Evolutionary conservation across 2,888 invertebrate species (phyloP), one percentile per base, ranked within the genome.

Genomic region (Chelonus formosanus): DNA sequence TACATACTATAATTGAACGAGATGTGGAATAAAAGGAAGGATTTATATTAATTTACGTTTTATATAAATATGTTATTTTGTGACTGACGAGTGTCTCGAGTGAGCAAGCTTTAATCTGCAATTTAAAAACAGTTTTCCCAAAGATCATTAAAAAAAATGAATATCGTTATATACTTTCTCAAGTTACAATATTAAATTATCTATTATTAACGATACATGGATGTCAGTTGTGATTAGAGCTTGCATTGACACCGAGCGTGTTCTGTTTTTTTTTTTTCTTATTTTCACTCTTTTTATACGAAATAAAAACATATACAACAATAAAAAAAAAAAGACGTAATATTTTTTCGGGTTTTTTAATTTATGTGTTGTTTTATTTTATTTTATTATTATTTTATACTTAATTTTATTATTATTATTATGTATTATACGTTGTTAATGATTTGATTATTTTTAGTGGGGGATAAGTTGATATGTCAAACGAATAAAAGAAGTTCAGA

Each of bases 11-110:
- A 70, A 76, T 77, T 77, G 76, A 76, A 72, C 73, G 73, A 73
- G 72, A 71, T 73, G 75, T 70, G 72, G 72, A 73, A 40, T 7
- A 50, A 65, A 7, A 52, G 50, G 63, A 52, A 6, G 47, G 67
- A 36, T 50, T 48, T 58, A 34, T 60, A 50, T 60, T 52, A 52
- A 32, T 52, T 60, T 60, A 60, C 60, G 58, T 70, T 65, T 66
- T 57, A 58, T 61, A 45, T 58, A 40, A 45, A 53, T 63, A 56
- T 52, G 50, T 73, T 74, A 74, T 76, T 78, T 78, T 75, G 76
- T 76, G 77, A 77, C 77, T 74, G 79, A 77, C 77, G 78, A 79
- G 77, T 76, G 75, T 76, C 77, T 78, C 76, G 75, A 71, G 71
- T 69, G 71, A 72, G 72, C 74, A 75, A 72, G 74, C 73, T 75